Percentiles rank a stretch among this genome's conserved stretches.
Evolutionary conservation across 2,797 vertebrate genomes (phyloP).

Genomic region (Chloroceryle amazona): DNA sequence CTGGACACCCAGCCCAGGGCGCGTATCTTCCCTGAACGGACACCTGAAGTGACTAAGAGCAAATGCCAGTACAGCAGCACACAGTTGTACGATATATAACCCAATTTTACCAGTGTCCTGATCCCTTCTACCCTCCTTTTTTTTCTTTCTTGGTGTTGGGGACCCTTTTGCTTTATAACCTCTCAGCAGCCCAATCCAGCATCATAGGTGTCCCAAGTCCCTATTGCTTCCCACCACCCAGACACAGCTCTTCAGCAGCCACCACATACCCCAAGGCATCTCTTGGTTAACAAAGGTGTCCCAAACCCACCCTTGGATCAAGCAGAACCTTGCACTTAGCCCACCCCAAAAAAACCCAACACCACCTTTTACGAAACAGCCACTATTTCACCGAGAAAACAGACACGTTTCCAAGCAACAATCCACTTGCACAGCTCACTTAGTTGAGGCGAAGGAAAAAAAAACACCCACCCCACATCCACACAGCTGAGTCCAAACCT

Average conservation of each 20-base stretch:
- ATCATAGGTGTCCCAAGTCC: fast-evolving
- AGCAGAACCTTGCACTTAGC: neutral
- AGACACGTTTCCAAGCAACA: neutral
- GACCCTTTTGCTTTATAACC: neutral
- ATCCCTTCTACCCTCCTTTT: neutral
- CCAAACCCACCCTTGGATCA: neutral
- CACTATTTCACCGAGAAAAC: neutral
- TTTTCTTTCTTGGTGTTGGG: neutral
- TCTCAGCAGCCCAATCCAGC: neutral
- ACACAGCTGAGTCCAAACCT: fast-evolving
- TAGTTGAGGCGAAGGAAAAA: neutral
- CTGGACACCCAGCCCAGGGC: neutral
- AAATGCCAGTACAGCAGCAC: fast-evolving
- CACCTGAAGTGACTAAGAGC: neutral
- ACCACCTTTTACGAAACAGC: neutral
- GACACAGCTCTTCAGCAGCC: neutral
- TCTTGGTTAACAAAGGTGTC: neutral
- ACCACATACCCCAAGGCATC: neutral
- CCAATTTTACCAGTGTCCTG: neutral
- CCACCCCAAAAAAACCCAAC: neutral
- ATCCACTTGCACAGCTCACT: neutral
- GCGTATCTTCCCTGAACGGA: neutral
- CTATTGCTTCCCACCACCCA: neutral
- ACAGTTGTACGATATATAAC: neutral
- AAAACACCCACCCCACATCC: neutral